Evolutionary conservation across 2,797 vertebrate genomes (phyloP), one percentile per base, ranked within the genome.

Genomic region (Sardinella longiceps): DNA sequence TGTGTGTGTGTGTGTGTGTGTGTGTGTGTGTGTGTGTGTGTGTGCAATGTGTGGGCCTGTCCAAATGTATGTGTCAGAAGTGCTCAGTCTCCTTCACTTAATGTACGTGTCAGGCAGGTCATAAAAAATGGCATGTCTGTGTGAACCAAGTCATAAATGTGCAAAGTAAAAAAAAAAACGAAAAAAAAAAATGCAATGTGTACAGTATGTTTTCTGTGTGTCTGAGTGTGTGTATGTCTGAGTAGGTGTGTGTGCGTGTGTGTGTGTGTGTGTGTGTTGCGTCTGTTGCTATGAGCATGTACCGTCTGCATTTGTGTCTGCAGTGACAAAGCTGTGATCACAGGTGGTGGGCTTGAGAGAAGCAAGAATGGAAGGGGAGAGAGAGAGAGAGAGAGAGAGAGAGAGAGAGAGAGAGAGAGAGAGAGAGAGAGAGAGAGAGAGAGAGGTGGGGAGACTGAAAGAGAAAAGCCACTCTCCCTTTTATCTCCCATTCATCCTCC

Each of bases 401-500:
- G n/a, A 63, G 58, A 63, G 58, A 63, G n/a, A 28, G 58, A 63
- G 58, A 63, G n/a, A 28, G 58, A 25, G n/a, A 63, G n/a, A 63
- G n/a, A 11, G 58, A 63, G 56, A 58, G 23, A n/a, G n/a, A 25
- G n/a, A 60, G 43, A 33, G 20, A 66, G 51, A 48, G 50, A 37
- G 63, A 3, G 15, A 23, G 25, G 20, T 4, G 2, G 39, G 37
- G 23, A 88, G 88, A 91, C 87, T 83, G 88, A 84, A 86, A 91
- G 86, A 91, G 88, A 89, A 90, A 91, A 89, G 90, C 88, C 88
- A 88, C 90, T 92, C 82, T 89, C 85, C 30, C 89, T 94, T 94
- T 93, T 82, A 93, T 92, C 89, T 93, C 45, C 85, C 90, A 95
- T 95, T 95, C 88, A 95, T 92, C 87, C 93, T 81, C 46, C 88